Conservation (phyloP, 2,797 vertebrate genomes). For the Amblyopsis hoosieri region DNA sequence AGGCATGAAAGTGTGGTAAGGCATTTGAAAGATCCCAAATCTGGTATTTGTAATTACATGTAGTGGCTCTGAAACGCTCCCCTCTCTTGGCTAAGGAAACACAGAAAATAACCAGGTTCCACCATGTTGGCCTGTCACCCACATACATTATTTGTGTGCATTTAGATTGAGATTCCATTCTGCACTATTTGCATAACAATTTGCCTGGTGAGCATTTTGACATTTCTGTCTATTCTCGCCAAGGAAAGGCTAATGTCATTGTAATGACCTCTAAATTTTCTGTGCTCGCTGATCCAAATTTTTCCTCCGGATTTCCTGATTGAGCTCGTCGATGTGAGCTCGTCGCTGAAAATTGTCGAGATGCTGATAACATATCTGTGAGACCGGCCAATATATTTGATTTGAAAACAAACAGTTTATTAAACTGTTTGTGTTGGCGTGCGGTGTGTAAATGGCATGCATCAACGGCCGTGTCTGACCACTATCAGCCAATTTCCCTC, state of each 20-base stretch:
- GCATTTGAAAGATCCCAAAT: slow-evolving; percentile 5
- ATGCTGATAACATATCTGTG: slow-evolving; percentile 27
- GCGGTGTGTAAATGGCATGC: slow-evolving; percentile 15
- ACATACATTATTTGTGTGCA: slow-evolving; percentile 38
- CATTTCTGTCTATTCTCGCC: slow-evolving; percentile 56
- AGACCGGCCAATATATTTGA: slow-evolving; percentile 10
- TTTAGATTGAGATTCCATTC: slow-evolving; percentile 28
- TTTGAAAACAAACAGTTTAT: slow-evolving; percentile 1
- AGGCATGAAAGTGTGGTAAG: slow-evolving; percentile 12
- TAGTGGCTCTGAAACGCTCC: slow-evolving; percentile 25
- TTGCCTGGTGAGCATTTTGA: slow-evolving; percentile 53
- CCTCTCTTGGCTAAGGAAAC: neutral
- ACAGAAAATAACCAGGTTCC: slow-evolving; percentile 19
- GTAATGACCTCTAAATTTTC: slow-evolving; percentile 74
- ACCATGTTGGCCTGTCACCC: slow-evolving; percentile 34
- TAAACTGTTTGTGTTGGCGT: slow-evolving; percentile 8
- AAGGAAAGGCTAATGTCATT: slow-evolving; percentile 75
- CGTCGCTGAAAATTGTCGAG: slow-evolving; percentile 34
- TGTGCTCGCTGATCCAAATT: slow-evolving; percentile 43
- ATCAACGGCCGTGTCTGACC: slow-evolving; percentile 24
- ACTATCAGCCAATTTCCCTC: slow-evolving; percentile 25
- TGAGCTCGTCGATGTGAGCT: slow-evolving; percentile 14
- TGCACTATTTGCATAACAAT: slow-evolving; percentile 49
- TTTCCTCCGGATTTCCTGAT: slow-evolving; percentile 32
- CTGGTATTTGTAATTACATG: slow-evolving; percentile 19